Evolutionary conservation across 1,140 invertebrate species (phyloP).

Genomic region (Littorina saxatilis): DNA sequence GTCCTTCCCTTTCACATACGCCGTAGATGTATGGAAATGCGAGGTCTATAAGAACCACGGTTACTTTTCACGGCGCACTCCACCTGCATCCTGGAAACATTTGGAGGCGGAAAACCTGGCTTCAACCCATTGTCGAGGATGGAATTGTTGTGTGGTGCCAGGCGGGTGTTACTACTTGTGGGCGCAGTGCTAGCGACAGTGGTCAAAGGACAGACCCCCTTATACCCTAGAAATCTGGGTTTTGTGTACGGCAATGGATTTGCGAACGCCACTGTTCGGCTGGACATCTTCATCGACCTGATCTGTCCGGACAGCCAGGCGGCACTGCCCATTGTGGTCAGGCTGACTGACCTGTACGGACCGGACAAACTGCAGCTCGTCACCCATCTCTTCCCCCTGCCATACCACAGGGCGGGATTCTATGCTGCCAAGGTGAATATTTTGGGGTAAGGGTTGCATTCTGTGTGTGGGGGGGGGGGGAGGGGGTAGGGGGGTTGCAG

Average conservation of each 20-base stretch:
- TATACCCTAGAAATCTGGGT: conserved; percentile 47
- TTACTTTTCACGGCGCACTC: no score
- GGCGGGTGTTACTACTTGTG: background rate
- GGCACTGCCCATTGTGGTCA: conserved; percentile 45
- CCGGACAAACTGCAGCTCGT: conserved; percentile 38
- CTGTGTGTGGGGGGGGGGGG: no score
- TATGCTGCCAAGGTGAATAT: background rate
- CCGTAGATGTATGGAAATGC: no score
- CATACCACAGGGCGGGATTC: conserved; percentile 52
- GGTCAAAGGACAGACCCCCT: conserved; percentile 38
- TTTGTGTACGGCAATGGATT: conserved; percentile 46
- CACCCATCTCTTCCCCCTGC: conserved; percentile 59
- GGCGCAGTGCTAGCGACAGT: background rate
- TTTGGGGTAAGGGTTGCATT: no score
- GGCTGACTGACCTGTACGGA: conserved; percentile 57
- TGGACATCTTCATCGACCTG: conserved; percentile 58
- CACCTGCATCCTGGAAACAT: no score
- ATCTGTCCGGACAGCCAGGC: conserved; percentile 57
- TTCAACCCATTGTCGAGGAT: no score
- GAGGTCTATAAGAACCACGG: no score
- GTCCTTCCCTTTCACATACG: no score
- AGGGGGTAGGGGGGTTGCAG: no score
- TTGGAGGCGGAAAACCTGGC: no score
- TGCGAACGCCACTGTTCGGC: conserved; percentile 44
- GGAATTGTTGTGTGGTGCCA: background rate